Conservation (phyloP, 2,797 vertebrate species). For the Pyrocephalus nanus region DNA sequence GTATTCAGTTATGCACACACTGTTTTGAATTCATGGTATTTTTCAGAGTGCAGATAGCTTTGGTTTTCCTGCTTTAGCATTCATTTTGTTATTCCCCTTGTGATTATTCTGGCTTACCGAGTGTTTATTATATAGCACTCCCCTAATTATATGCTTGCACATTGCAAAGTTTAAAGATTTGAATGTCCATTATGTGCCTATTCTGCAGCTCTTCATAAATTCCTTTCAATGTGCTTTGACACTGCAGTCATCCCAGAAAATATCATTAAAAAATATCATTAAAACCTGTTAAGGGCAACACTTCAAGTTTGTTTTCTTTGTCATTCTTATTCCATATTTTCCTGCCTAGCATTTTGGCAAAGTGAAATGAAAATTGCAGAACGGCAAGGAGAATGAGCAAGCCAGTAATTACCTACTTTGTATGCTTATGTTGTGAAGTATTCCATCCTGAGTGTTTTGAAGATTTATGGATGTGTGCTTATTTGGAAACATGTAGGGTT, state of each 20-base stretch:
- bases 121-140: conserved; percentile 26
- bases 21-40: not conserved
- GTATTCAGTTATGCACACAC: not conserved
- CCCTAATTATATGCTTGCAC: conserved; percentile 42
- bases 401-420: conserved; percentile 9
- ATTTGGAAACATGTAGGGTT: not conserved
- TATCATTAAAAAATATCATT: not conserved
- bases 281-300: not conserved
- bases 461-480: not conserved
- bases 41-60: not conserved
- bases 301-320: not conserved
- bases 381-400: not conserved
- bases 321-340: not conserved
- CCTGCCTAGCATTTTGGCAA: not conserved
- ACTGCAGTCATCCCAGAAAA: not conserved
- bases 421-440: not conserved
- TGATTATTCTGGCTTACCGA: conserved; percentile 43
- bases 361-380: not conserved
- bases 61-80: not conserved
- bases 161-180: conserved; percentile 17
- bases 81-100: conserved; percentile 14
- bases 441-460: not conserved
- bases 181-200: not conserved
- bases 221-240: conserved; percentile 24
- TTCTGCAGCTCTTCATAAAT: not conserved